Conservation (phyloP, 2,888 invertebrate species). For the Nomada fabriciana region DNA sequence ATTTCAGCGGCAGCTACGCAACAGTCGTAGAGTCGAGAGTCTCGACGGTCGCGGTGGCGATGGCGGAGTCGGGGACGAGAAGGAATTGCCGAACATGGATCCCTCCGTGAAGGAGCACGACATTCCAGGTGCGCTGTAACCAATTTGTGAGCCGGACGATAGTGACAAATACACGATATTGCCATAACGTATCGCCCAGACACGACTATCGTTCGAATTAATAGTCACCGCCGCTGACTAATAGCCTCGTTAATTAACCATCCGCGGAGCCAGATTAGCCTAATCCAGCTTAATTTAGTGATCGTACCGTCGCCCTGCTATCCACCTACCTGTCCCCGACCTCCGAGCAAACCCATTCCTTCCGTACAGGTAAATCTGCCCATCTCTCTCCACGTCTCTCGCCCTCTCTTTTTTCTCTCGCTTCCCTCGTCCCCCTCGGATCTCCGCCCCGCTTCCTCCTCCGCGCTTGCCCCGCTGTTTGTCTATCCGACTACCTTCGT, state of each 20-base stretch:
- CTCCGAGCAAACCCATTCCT: constrained; percentile 47
- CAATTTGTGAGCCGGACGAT: constrained; percentile 80
- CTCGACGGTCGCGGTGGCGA: background rate
- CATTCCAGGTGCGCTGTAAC: constrained; percentile 79
- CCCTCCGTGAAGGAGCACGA: constrained; percentile 65
- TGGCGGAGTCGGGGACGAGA: constrained; percentile 7
- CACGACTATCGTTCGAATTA: constrained; percentile 79
- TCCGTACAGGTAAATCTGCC: constrained; percentile 62
- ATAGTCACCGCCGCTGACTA: constrained; percentile 79
- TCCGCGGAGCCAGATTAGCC: constrained; percentile 78
- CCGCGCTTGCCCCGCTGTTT: no score
- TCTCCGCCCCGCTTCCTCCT: background rate
- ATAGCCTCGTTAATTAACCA: constrained; percentile 81
- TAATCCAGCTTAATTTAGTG: constrained; percentile 81
- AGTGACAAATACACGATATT: constrained; percentile 82
- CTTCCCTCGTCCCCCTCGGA: background rate
- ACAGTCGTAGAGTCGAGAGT: background rate
- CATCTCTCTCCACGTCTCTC: constrained; percentile 8
- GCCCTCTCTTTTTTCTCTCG: background rate
- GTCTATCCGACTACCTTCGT: constrained; percentile 13
- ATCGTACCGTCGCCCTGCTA: constrained; percentile 69
- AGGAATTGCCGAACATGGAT: constrained; percentile 35
- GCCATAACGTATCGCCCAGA: constrained; percentile 78
- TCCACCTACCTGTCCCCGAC: constrained; percentile 69
- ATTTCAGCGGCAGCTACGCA: constrained; percentile 6